Evolutionary conservation across 2,113 vertebrate genomes (phyloP), one percentile per base, ranked within the genome.

Genomic region (Anseranas semipalmata): DNA sequence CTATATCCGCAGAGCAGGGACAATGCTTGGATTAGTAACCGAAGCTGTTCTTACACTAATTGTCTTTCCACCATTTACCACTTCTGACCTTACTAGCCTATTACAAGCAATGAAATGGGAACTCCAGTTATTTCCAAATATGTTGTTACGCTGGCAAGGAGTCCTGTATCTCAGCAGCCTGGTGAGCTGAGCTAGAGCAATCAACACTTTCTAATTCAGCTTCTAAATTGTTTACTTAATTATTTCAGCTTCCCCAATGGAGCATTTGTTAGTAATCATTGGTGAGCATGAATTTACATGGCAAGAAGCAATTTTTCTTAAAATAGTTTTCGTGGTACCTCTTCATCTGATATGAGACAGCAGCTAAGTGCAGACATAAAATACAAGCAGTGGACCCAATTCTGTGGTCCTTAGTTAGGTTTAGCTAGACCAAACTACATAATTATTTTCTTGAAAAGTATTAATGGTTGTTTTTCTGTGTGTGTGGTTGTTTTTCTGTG

Each of bases 1-100:
- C 85, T 68, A 19, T 50, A 75, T 50, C 80, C 60, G 63, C 13
- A 32, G 79, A 43, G 62, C 2, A 70, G 73, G 80, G 87, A 87
- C 91, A 90, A 81, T 56, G 87, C 77, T 59, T 52, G 95, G 63
- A 92, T 92, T 70, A 85, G 83, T 65, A 81, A 35, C 4, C 66
- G 55, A 88, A 86, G 76, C 87, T 77, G 82, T 30, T 67, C 84
- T 24, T 25, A 39, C 12, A 50, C 79, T 85, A 74, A 65, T 67
- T 89, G 92, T 88, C 86, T 67, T 74, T 35, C 84, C 72, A 85
- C 22, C 68, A 66, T 75, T 75, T n/a, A 75, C 77, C 80, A 62
- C 77, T 92, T 22, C 72, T 24, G 15, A 78, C 68, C 79, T 66
- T 67, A 10, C 72, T 2, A 8, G 63, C n/a, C 85, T 82, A 32